Evolutionary conservation across 1,140 invertebrate genomes (phyloP).

Genomic region (Leptinotarsa undecemlineata): DNA sequence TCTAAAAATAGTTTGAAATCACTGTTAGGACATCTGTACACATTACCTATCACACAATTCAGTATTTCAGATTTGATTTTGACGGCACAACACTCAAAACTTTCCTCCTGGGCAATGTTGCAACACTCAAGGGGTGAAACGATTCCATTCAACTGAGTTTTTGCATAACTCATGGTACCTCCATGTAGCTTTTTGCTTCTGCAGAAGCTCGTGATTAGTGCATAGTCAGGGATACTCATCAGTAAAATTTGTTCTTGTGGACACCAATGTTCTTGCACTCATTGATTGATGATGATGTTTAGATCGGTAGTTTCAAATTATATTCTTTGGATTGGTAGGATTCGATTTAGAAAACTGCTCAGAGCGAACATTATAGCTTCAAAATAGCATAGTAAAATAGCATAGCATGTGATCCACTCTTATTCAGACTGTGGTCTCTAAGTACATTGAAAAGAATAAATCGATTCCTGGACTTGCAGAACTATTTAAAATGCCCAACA

Average conservation of each 20-base stretch:
- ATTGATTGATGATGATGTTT: not conserved
- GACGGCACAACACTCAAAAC: conserved; percentile 3
- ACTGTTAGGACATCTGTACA: not conserved
- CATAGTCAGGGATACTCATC: not conserved
- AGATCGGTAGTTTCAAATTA: too few relatives aligned
- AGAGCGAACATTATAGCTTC: too few relatives aligned
- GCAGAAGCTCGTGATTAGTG: not conserved
- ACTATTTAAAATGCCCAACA: too few relatives aligned
- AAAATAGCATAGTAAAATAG: too few relatives aligned
- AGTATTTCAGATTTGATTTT: too few relatives aligned
- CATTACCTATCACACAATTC: not conserved
- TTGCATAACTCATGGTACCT: not conserved
- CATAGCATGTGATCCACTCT: too few relatives aligned
- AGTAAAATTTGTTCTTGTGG: not conserved
- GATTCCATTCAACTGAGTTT: not conserved
- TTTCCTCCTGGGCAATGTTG: not conserved
- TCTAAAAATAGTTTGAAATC: not conserved
- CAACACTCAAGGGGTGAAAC: not conserved
- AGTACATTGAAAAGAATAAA: too few relatives aligned
- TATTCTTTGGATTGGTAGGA: too few relatives aligned
- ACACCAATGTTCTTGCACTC: not conserved
- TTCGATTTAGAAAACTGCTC: too few relatives aligned
- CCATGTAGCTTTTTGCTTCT: too few relatives aligned
- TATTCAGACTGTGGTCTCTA: too few relatives aligned
- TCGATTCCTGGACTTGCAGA: too few relatives aligned